Percentiles rank a stretch among this genome's conserved stretches.
phyloP scores from a whole-genome alignment of 2,888 invertebrate species.

The Hydrotaea diabolus region DNA sequence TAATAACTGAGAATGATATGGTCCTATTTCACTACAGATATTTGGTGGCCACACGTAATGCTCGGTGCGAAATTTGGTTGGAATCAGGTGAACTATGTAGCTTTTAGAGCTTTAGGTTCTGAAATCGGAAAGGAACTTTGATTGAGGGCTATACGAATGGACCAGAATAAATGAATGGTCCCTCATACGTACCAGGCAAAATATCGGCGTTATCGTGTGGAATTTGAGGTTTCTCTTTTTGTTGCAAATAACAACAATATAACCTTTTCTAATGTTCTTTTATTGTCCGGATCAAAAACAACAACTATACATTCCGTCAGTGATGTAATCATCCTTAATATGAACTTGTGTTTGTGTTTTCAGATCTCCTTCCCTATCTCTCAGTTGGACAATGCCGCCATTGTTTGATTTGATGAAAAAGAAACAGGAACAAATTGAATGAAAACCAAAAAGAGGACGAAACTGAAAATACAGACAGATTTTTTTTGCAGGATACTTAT shows the following conservation, averaged over 20 bases:
- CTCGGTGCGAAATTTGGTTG: too few species aligned
- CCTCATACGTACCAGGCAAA: too few species aligned
- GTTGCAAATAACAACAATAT: background rate
- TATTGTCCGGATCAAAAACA: conserved; percentile 13
- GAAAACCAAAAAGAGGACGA: background rate
- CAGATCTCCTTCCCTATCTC: background rate
- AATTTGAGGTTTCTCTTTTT: too few species aligned
- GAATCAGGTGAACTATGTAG: too few species aligned
- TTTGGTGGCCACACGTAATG: too few species aligned
- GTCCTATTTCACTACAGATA: too few species aligned
- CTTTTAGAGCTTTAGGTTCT: too few species aligned
- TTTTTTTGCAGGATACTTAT: conserved; percentile 47
- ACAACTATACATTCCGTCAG: conserved; percentile 21
- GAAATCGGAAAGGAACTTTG: too few species aligned
- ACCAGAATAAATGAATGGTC: too few species aligned
- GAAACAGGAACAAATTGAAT: background rate
- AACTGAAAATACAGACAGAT: conserved; percentile 40
- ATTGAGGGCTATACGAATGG: too few species aligned
- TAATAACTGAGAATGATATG: too few species aligned
- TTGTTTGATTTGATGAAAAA: conserved; percentile 37
- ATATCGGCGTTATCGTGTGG: too few species aligned
- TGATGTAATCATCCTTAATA: conserved; percentile 50
- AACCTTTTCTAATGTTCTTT: conserved; percentile 41
- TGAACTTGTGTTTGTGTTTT: conserved; percentile 29
- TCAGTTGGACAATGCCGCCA: conserved; percentile 37